These are phyloP conservation scores for Podilymbus podiceps DNA, from an alignment of 2,113 vertebrate species.

Conservation along the genomic window DNA sequence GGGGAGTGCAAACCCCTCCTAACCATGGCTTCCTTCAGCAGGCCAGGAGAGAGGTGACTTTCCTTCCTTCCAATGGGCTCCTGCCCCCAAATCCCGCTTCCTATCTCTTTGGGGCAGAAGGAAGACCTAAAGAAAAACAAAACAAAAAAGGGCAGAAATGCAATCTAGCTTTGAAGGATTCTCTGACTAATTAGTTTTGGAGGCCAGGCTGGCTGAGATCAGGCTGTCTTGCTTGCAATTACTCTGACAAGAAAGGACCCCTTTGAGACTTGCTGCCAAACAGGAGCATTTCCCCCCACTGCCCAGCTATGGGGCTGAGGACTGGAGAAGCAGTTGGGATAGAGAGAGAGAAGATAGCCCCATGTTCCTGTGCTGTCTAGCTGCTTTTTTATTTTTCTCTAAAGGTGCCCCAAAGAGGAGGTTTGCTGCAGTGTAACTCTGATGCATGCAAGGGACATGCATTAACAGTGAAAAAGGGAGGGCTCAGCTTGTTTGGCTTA, in stretches of 20 bases:
- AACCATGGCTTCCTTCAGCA: not conserved
- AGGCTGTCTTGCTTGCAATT: not conserved
- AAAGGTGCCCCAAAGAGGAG: not conserved
- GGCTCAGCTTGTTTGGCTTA: slow-evolving; percentile 44
- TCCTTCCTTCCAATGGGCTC: not conserved
- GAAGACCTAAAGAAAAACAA: not conserved
- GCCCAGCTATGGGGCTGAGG: not conserved
- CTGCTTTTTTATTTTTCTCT: not conserved
- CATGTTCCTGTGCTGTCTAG: rapidly evolving
- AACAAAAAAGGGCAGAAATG: not conserved
- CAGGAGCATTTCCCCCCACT: rapidly evolving
- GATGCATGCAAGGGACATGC: not conserved
- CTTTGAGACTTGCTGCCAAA: not conserved
- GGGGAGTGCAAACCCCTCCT: not conserved
- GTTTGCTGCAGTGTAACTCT: not conserved
- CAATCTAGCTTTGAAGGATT: not conserved
- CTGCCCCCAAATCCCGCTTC: not conserved
- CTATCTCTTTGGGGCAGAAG: not conserved
- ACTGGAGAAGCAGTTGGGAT: rapidly evolving
- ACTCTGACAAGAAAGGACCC: not conserved
- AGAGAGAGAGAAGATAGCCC: rapidly evolving
- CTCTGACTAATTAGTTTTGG: not conserved
- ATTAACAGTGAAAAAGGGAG: not conserved
- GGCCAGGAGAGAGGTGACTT: not conserved
- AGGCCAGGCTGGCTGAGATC: not conserved